Base-by-base conservation (phyloP, 2,888 invertebrate genomes). In the Panopea generosa region DNA sequence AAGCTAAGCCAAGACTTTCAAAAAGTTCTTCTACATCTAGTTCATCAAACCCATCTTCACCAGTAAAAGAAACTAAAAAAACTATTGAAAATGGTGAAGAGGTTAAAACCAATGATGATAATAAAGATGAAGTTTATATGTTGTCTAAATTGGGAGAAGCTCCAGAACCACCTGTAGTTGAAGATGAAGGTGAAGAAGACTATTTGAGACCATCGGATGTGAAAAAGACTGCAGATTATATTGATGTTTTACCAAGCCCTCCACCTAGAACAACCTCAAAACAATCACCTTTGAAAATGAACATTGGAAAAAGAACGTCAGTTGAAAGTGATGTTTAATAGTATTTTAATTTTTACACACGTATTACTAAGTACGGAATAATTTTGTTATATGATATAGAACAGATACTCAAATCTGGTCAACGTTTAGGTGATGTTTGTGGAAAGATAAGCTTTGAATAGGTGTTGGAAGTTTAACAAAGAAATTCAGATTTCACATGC, bases 121-220 rank as follows among this genome's bases (percentile, higher is more conserved):
- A 16, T 40, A 69, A 76, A 50, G 80, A 77, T 9, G 74, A 77
- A 22, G 59, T 55, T 1, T 80, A 80, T 68, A 76, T 77, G 38
- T 49, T 80, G 45, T 66, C 66, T 26, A 80, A 80, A 59, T 43
- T 80, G 20, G 80, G 80, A n/a, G 73, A 76, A 22, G 80, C 80
- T 14, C 80, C 80, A 0, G 29, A 60, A 67, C 73, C 76, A 50
- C 80, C 80, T 3, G 11, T 33, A 7, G 6, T 11, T 33, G 57
- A 68, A 49, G 56, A 14, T 14, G 47, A 63, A 16, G 60, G 59
- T 26, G 61, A 62, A 7, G 73, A 74, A 40, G 73, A 76, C 22
- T 80, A 80, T 63, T 55, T 80, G 27, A 60, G 27, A 56, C 80
- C 80, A 14, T 7, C 52, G 14, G 65, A 71, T 16, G 49, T 63